A percentile compares a stretch with the other conserved stretches of the same genome.
Conservation (phyloP, 1,140 invertebrate species). For the Drosophila arizonae region DNA sequence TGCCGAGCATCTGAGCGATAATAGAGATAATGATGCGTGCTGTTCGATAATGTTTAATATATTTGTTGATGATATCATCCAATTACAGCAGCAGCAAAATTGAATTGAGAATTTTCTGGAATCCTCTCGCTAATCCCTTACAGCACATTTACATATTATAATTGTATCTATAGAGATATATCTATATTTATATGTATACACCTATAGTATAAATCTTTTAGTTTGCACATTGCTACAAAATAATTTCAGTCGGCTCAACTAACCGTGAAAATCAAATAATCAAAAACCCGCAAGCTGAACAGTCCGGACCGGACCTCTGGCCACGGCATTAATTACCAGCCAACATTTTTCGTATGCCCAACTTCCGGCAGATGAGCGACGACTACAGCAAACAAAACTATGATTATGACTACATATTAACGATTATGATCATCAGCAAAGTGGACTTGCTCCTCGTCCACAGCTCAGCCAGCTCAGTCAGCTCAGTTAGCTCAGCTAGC, state of each 20-base stretch:
- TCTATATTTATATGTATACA: too few species aligned
- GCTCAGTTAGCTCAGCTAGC: background rate
- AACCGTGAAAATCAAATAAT: constrained; percentile 57
- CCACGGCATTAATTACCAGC: constrained; percentile 41
- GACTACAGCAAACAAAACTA: constrained; percentile 24
- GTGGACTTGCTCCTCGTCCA: constrained; percentile 15
- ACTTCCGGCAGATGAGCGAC: constrained; percentile 49
- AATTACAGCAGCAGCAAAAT: constrained; percentile 10
- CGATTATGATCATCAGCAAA: constrained; percentile 21
- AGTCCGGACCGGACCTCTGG: background rate
- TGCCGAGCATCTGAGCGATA: background rate
- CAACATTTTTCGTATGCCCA: constrained; percentile 40
- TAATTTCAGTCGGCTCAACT: constrained; percentile 17
- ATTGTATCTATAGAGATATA: background rate
- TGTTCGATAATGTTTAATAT: background rate
- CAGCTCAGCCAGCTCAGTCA: background rate
- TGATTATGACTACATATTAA: constrained; percentile 22
- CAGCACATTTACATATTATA: background rate
- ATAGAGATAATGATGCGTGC: background rate
- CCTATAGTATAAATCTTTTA: background rate
- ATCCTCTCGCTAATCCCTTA: background rate
- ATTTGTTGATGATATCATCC: constrained; percentile 33
- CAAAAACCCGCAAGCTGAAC: constrained; percentile 21
- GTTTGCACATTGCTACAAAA: background rate
- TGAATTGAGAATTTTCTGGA: background rate